Evolutionary conservation across 2,888 invertebrate genomes (phyloP).

Genomic region (Amblyjoppa fuscipennis): DNA sequence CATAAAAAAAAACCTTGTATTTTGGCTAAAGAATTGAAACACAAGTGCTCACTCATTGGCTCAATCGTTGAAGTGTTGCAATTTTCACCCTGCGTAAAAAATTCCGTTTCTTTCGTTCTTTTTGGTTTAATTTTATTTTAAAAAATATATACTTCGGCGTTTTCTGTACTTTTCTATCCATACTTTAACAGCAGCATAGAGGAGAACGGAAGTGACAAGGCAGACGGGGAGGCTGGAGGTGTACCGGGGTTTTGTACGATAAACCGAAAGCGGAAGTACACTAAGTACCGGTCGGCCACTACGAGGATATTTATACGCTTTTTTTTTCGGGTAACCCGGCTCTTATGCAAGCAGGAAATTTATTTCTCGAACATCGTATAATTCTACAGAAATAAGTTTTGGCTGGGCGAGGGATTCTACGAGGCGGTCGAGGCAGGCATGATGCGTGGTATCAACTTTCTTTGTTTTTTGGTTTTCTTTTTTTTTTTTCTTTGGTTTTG

Average conservation of each 20-base stretch:
- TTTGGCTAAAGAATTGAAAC: neutral
- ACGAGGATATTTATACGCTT: conserved; percentile 59
- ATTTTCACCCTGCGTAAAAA: neutral
- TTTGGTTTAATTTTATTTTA: neutral
- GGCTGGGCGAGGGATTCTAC: conserved; percentile 73
- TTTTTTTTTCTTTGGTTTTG: conserved; percentile 60
- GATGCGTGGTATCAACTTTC: conserved; percentile 75
- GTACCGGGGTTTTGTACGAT: conserved; percentile 17
- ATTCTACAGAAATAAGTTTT: conserved; percentile 66
- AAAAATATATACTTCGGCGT: conserved; percentile 1
- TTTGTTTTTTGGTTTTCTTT: conserved; percentile 42
- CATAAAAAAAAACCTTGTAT: neutral
- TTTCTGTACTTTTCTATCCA: conserved; percentile 30
- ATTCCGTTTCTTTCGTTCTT: neutral
- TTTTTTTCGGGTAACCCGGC: conserved; percentile 51
- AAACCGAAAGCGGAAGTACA: conserved; percentile 65
- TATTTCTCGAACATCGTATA: conserved; percentile 63
- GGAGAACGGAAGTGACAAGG: conserved; percentile 27
- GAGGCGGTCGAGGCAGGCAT: conserved; percentile 79
- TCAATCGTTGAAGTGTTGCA: neutral
- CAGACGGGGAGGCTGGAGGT: conserved; percentile 11
- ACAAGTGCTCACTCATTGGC: neutral
- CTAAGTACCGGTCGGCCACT: conserved; percentile 67
- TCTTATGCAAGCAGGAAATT: conserved; percentile 64
- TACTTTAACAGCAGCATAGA: conserved; percentile 37